Evolutionary conservation across 2,113 vertebrate genomes (phyloP).

Genomic region (Neogobius melanostomus): DNA sequence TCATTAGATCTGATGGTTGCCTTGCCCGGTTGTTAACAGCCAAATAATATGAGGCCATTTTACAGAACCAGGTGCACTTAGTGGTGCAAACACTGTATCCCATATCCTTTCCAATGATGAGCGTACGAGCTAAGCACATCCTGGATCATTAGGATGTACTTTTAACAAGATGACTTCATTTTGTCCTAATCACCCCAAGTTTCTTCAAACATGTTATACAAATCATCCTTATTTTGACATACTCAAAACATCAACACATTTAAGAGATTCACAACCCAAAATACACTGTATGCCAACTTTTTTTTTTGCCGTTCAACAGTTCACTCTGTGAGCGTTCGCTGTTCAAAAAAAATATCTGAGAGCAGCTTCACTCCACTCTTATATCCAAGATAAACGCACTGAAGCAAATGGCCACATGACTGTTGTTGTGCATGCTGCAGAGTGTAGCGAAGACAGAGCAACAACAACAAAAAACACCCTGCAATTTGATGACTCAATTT

Average conservation of each 20-base stretch:
- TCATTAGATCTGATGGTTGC: conserved; percentile 54
- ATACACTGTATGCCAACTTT: background rate
- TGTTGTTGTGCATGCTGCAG: conserved; percentile 29
- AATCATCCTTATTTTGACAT: conserved; percentile 3
- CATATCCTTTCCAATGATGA: conserved; percentile 26
- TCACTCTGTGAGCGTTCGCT: background rate
- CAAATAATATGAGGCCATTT: conserved; percentile 52
- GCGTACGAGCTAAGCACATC: conserved; percentile 9
- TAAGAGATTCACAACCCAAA: background rate
- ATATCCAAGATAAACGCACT: conserved; percentile 59
- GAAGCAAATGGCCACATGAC: conserved; percentile 57
- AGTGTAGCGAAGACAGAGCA: conserved; percentile 13
- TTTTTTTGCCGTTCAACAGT: too few species aligned
- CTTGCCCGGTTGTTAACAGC: conserved; percentile 48
- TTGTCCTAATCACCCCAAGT: background rate
- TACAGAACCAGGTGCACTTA: conserved; percentile 47
- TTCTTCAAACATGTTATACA: background rate
- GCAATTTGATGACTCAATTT: conserved; percentile 34
- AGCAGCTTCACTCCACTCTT: conserved; percentile 50
- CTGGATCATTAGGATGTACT: background rate
- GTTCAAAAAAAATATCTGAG: background rate
- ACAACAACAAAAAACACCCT: conserved; percentile 14
- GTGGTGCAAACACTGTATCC: conserved; percentile 31
- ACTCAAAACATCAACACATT: background rate
- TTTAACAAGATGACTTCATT: background rate